Evolutionary conservation across 2,888 invertebrate species (phyloP).

Genomic region (Meteorus cinctellus): DNA sequence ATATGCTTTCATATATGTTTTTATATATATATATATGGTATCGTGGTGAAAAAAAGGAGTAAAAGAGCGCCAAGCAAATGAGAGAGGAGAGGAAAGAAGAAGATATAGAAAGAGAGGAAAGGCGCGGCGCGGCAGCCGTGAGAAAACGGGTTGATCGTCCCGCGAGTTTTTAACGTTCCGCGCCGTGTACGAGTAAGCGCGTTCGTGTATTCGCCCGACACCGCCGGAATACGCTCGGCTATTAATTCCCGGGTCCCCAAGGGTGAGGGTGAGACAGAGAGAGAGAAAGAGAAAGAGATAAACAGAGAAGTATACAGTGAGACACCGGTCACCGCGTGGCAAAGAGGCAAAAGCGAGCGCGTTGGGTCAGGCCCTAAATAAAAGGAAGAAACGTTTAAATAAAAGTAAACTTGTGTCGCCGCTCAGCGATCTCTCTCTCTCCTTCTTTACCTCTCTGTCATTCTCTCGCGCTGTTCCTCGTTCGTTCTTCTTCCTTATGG

Average conservation of each 20-base stretch:
- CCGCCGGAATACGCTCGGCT: conserved; percentile 65
- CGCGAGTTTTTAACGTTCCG: conserved; percentile 54
- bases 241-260: conserved; percentile 67
- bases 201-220: conserved; percentile 46
- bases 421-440: conserved; percentile 41
- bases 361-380: conserved; percentile 71
- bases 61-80: conserved; percentile 38
- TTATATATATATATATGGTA: conserved; percentile 23
- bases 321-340: conserved; percentile 63
- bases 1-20: conserved; percentile 24
- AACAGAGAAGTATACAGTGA: conserved; percentile 51
- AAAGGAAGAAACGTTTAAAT: conserved; percentile 72
- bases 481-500: background rate
- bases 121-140: conserved; percentile 51
- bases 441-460: background rate
- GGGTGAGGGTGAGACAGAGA: conserved; percentile 54
- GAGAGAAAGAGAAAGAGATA: conserved; percentile 51
- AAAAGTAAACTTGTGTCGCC: conserved; percentile 72
- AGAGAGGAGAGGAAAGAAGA: conserved; percentile 33
- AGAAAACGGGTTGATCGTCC: conserved; percentile 56
- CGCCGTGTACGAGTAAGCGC: conserved; percentile 46
- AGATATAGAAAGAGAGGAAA: conserved; percentile 49
- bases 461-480: too few species aligned
- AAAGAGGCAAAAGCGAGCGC: conserved; percentile 63
- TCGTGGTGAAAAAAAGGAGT: conserved; percentile 16